These are phyloP conservation scores for Takifugu ocellatus DNA, from an alignment of 2,797 vertebrate genomes.

Conservation along the genomic window DNA sequence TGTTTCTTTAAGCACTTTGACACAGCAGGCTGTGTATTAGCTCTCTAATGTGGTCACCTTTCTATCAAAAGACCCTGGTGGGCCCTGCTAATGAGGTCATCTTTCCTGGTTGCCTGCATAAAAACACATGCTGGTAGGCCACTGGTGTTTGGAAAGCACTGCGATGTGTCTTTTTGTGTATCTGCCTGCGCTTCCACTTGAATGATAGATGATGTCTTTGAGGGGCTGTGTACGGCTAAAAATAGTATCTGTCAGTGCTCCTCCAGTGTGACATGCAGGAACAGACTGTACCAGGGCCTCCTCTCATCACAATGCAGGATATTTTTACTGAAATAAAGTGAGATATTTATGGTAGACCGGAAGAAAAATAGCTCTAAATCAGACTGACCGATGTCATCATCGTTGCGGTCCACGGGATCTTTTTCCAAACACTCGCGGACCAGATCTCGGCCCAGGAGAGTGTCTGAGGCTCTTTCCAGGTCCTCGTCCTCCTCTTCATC, in stretches of 20 bases:
- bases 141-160: constrained; percentile 30
- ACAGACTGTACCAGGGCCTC: not conserved
- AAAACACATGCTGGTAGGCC: constrained; percentile 45
- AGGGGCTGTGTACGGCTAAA: constrained; percentile 4
- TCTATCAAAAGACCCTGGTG: constrained; percentile 39
- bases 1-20: not conserved
- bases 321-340: too few relatives aligned
- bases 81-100: constrained; percentile 52
- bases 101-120: constrained; percentile 32
- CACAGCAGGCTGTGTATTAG: constrained; percentile 33
- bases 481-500: constrained; percentile 97
- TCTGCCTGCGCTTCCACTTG: constrained; percentile 16
- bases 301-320: too few relatives aligned
- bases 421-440: constrained; percentile 97
- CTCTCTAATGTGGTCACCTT: constrained; percentile 58
- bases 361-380: too few relatives aligned
- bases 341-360: too few relatives aligned
- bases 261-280: not conserved
- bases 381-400: constrained; percentile 91
- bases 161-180: constrained; percentile 23
- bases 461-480: constrained; percentile 88
- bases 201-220: constrained; percentile 28
- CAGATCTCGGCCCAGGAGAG: constrained; percentile 86
- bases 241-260: constrained; percentile 5
- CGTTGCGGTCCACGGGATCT: constrained; percentile 91